Base-by-base conservation (phyloP, 2,113 vertebrate genomes). In the Anguilla japonica region DNA sequence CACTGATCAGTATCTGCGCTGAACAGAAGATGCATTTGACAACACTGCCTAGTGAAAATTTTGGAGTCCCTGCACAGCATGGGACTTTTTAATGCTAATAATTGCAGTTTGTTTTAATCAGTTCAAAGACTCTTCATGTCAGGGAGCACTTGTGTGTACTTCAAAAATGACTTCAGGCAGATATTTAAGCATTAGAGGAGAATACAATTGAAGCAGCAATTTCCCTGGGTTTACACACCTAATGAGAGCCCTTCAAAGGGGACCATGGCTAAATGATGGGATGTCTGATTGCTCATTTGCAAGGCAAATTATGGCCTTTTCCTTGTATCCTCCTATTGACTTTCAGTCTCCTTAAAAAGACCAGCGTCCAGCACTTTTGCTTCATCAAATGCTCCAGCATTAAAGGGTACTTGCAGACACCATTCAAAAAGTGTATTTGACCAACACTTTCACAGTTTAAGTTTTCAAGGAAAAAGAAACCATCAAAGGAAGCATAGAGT, bases 161-260 rank as follows among this genome's bases (percentile, higher is more conserved):
- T 71, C 63, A 71, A 71, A 71, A 22, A 71, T 5, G 26, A 71
- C 26, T 71, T 20, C 63, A n/a, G 63, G 63, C 63, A n/a, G 63
- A 16, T 60, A 3, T 71, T 71, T 71, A 71, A 71, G 26, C 7
- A n/a, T 4, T 26, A 71, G 63, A 71, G 9, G 63, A n/a, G 63
- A 71, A n/a, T n/a, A n/a, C 20, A n/a, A 8, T 22, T 71, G 63
- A n/a, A 71, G 26, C 63, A n/a, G 22, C 26, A 71, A n/a, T 71
- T n/a, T 71, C 63, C 63, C 20, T n/a, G 63, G 63, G 63, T 71
- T 71, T 71, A 71, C 63, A 71, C 63, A 71, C 63, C 63, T 71
- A 71, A 71, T 71, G 63, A 71, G 63, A 20, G 63, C 22, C 26
- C 63, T 26, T 71, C 63, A 71, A 71, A 71, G 20, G 26, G 26